phyloP scores from a whole-genome alignment of 2,888 invertebrate genomes.

The Hemicrepidius hirtus region DNA sequence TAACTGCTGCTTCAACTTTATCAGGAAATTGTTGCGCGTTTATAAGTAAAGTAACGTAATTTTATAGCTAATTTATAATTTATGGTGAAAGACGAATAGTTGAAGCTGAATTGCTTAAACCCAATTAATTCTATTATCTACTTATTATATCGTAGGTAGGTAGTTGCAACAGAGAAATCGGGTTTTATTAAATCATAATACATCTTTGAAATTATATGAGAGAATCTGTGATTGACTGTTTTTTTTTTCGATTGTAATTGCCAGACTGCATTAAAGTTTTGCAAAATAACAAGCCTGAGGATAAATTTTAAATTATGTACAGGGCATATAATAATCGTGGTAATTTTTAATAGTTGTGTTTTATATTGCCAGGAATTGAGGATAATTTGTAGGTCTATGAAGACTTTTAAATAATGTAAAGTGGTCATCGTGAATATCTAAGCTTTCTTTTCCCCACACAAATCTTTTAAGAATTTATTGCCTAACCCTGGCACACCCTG shows the following conservation, averaged over 20 bases:
- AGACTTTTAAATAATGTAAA: too few relatives aligned
- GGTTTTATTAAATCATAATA: neutral
- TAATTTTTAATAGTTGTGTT: too few relatives aligned
- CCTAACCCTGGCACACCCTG: slow-evolving; percentile 26
- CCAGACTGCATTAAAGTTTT: too few relatives aligned
- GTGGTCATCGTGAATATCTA: neutral
- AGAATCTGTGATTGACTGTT: too few relatives aligned
- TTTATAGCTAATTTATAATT: slow-evolving; percentile 4
- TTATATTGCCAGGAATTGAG: too few relatives aligned
- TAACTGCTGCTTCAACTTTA: neutral
- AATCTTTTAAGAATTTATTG: slow-evolving; percentile 13
- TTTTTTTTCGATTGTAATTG: too few relatives aligned
- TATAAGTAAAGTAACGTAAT: slow-evolving; percentile 8
- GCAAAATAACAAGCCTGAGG: too few relatives aligned
- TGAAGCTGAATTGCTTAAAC: neutral
- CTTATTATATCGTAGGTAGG: neutral
- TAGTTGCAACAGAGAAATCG: neutral
- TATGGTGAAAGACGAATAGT: neutral
- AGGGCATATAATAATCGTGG: too few relatives aligned
- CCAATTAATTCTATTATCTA: slow-evolving; percentile 4
- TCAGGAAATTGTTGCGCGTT: neutral
- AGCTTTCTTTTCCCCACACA: slow-evolving; percentile 12
- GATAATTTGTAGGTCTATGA: too few relatives aligned
- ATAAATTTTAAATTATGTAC: too few relatives aligned
- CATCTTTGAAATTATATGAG: too few relatives aligned